Conservation (phyloP, 30 jellyfish, hydroid and myxozoan species). For the Hydractinia echinata region DNA sequence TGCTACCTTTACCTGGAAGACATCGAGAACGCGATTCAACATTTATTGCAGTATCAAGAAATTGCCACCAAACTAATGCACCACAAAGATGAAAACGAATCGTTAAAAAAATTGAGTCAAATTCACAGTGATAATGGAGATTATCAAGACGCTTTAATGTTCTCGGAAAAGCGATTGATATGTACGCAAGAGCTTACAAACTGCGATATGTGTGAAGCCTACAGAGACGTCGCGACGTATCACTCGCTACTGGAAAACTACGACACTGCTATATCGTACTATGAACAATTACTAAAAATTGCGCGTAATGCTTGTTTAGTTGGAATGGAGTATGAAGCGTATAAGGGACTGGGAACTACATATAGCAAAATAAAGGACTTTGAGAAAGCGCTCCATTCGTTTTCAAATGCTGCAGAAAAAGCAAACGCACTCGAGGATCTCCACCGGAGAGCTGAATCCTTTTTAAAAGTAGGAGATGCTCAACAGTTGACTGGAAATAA, state of each 20-base stretch:
- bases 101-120: conserved; percentile 42
- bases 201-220: conserved; percentile 56
- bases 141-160: conserved; percentile 72
- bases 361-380: conserved; percentile 39
- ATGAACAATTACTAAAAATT: conserved; percentile 44
- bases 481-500: conserved; percentile 50
- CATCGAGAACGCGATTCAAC: conserved; percentile 46
- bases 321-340: conserved; percentile 56
- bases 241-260: conserved; percentile 56
- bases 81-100: conserved; percentile 59
- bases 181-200: conserved; percentile 66
- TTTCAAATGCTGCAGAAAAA: conserved; percentile 36
- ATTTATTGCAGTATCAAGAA: conserved; percentile 43
- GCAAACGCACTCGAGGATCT: conserved; percentile 51
- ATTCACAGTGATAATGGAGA: conserved; percentile 50
- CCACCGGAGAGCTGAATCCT: conserved; percentile 55
- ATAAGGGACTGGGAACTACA: conserved; percentile 73
- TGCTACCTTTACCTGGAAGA: conserved; percentile 45
- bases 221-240: conserved; percentile 66
- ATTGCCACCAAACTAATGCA: conserved; percentile 38
- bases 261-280: conserved; percentile 76
- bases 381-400: conserved; percentile 58
- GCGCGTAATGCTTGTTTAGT: conserved; percentile 45
- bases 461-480: conserved; percentile 51
- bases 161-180: conserved; percentile 79